Evolutionary conservation across 2,797 vertebrate species (phyloP), one percentile per base, ranked within the genome.

Genomic region (Gouania willdenowi): DNA sequence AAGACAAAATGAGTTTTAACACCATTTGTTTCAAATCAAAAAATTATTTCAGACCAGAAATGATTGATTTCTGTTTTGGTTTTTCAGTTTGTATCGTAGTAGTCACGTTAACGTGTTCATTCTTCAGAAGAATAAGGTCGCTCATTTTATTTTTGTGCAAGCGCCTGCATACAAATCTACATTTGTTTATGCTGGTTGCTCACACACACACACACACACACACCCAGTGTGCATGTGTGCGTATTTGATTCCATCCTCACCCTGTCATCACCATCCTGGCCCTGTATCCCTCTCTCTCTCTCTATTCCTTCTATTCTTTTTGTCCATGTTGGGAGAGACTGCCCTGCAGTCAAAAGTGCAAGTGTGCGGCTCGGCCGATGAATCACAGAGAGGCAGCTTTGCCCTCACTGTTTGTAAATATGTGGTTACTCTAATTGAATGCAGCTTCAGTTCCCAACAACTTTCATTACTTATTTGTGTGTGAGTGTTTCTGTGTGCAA

Each of bases 401-500:
- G 39, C 72, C 59, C 60, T 71, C 64, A 66, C 73, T 82, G 80
- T 86, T 84, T 81, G 81, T 86, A 88, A 86, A 87, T 85, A 84
- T 86, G 85, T 76, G 85, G 83, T 84, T 76, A 58, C 50, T 60
- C 71, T 84, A 84, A 88, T 86, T 87, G 80, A 86, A 85, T 30
- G 33, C 84, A 85, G 83, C 67, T 84, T 60, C 51, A 60, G 46
- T 80, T 79, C 79, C 59, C 58, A 77, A 81, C 78, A 81, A 78
- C 75, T 84, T 83, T 84, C 69, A 75, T 75, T 78, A 77, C 52
- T 78, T 51, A 13, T n/a, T 12, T 8, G 23, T 27, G 24, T 56
- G 31, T 37, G 54, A 44, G 27, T 30, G 38, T 36, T 41, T 32
- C 26, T 41, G 25, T 22, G 25, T 34, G 14, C 13, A 14, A 14